phyloP scores from a whole-genome alignment of 1,140 invertebrate genomes.

The Maconellicoccus hirsutus region DNA sequence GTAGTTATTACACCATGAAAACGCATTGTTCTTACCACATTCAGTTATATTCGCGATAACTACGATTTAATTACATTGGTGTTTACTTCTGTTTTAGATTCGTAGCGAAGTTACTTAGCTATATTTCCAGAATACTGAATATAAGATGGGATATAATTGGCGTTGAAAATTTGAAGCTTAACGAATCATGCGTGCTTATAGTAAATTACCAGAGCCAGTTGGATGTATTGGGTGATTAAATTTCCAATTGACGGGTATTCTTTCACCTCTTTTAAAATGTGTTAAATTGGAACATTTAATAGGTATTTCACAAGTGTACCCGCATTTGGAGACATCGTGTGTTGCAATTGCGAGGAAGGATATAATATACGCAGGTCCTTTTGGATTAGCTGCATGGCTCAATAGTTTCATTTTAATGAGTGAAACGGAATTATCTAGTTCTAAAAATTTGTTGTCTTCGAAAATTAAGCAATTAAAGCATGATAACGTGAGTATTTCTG shows the following conservation, averaged over 20 bases:
- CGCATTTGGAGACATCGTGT: background rate
- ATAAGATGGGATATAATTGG: background rate
- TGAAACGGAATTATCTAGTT: background rate
- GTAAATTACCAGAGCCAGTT: background rate
- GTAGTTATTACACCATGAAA: too few relatives aligned
- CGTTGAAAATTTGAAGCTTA: background rate
- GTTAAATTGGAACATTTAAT: too few relatives aligned
- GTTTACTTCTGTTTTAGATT: background rate
- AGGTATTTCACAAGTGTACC: background rate
- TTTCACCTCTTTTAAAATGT: too few relatives aligned
- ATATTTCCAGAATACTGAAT: background rate
- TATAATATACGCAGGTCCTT: background rate
- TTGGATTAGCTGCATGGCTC: background rate
- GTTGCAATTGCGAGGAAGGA: background rate
- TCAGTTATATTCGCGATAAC: too few relatives aligned
- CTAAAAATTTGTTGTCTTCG: background rate
- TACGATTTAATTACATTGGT: background rate
- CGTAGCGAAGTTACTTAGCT: background rate
- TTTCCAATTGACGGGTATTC: too few relatives aligned
- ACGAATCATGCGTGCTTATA: background rate
- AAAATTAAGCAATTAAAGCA: background rate
- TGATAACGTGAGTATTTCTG: background rate
- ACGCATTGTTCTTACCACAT: too few relatives aligned
- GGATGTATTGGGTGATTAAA: background rate
- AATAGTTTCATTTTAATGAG: background rate